Conservation (phyloP, 2,113 vertebrate genomes). For the Micronycteris hirsuta region DNA sequence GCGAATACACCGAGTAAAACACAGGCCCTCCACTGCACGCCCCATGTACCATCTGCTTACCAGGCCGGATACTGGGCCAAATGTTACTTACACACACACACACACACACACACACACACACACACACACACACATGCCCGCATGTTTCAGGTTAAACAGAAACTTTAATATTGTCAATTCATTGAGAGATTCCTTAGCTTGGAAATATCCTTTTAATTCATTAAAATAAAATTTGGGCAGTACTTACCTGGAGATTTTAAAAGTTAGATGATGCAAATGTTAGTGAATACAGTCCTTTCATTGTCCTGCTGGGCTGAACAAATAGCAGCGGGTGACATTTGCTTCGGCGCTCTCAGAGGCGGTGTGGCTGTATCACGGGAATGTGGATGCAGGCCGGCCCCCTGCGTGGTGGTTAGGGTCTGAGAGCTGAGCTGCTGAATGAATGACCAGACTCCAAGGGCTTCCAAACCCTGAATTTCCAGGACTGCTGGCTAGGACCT, state of each 20-base stretch:
- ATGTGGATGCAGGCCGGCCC: background rate
- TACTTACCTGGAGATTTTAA: background rate
- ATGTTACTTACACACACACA: background rate
- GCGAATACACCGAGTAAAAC: background rate
- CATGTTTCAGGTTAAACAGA: background rate
- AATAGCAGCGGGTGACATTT: background rate
- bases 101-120: background rate
- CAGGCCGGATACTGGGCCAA: background rate
- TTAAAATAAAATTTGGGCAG: background rate
- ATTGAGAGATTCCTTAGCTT: slow-evolving; percentile 1
- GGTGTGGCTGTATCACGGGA: background rate
- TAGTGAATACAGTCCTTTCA: background rate
- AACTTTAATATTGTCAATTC: background rate
- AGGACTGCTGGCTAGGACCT: background rate
- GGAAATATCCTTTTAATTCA: background rate
- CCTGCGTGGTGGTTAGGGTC: background rate
- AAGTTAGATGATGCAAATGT: background rate
- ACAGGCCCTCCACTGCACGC: background rate
- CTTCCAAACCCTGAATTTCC: background rate
- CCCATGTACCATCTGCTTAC: background rate
- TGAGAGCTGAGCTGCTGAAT: background rate
- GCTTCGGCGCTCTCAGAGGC: background rate
- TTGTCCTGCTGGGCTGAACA: background rate
- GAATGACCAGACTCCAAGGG: background rate
- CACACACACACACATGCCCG: background rate